Evolutionary conservation across 35 echinoderm and acorn worm species (phyloP), one percentile per base, ranked within the genome.

Genomic region (Nesometra sesokonis): DNA sequence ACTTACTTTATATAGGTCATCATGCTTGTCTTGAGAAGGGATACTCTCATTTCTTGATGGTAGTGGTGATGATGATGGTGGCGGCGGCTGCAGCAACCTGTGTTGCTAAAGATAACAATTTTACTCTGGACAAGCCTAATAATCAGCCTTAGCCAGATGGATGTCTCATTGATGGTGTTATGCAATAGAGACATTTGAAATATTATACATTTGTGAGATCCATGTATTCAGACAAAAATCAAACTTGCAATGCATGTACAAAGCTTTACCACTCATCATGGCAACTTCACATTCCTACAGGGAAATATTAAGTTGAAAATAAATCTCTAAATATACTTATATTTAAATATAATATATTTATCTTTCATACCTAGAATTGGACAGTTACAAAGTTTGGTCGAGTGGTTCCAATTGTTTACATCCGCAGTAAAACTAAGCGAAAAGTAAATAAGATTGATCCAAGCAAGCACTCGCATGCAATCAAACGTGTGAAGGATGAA

Each of bases 371-470:
- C 57, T 91, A 97, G 95, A 97, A 93, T 87, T 97, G 92, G 91
- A 57, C 93, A 31, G 95, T 97, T 38, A 87, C 91, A 32, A 97
- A 93, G 76, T 97, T 87, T 89, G 95, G 95, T 3, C 83, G 91
- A 36, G 95, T 97, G 23, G 30, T 97, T 23, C 95, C 95, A 23
- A 88, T 97, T 30, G 84, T 97, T 21, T 91, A 97, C 91, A 46
- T 97, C 34, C 81, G 91, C 33, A 83, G 91, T 31, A 93, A 84
- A 86, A 92, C 93, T 33, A 97, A 93, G 40, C 85, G 85, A 84
- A 93, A 93, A 57, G 33, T 91, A 5, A 81, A 91, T 33, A 91
- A 90, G 37, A 89, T 37, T 78, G 95, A 97, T 77, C 95, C 95
- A 8, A 91, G 91, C 32, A 93, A 97, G 34, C 90, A 89, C 67